Evolutionary conservation across 2,888 invertebrate genomes (phyloP), one percentile per base, ranked within the genome.

Genomic region (Diaprepes abbreviatus): DNA sequence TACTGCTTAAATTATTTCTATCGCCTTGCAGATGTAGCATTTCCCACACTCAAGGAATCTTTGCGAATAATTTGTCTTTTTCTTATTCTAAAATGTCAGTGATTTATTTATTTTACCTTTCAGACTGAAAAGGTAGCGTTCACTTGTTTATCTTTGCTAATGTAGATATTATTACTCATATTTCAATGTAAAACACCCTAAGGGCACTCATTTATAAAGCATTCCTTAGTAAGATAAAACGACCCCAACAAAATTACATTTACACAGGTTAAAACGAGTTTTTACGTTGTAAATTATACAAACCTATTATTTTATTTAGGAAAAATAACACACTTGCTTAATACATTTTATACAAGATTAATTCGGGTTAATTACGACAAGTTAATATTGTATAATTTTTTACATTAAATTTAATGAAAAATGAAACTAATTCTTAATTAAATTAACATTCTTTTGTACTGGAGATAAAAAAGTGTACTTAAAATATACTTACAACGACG

Each of bases 101-200:
- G 52, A 71, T 71, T 71, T 71, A 71, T 71, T 67, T 71, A 71
- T 71, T 67, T 71, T 38, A 57, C 62, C 35, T 70, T 58, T 64
- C 24, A 21, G 57, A 17, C 36, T 58, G 24, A 64, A 67, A 64
- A 63, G 54, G 45, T 57, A 36, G 36, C 52, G 36, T 54, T 54
- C 35, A 43, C 58, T 55, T 43, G 55, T 67, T 67, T 67, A 60
- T 59, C 54, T 60, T 60, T 60, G 33, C 36, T 54, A 54, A 54
- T 54, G 36, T 54, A 35, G 48, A 50, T 50, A 50, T 16, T 50
- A 50, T 50, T 50, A 50, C 48, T 50, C 48, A 50, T 50, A 50
- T 50, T 50, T 50, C 28, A 28, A 48, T 28, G 48, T 48, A 21
- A 14, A 48, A 48, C 7, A 28, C 19, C 14, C 14, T 5, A 7